A percentile compares a stretch with the other conserved stretches of the same genome.
Evolutionary conservation across 2,888 invertebrate species (phyloP).

Genomic region (Cerastoderma edule): DNA sequence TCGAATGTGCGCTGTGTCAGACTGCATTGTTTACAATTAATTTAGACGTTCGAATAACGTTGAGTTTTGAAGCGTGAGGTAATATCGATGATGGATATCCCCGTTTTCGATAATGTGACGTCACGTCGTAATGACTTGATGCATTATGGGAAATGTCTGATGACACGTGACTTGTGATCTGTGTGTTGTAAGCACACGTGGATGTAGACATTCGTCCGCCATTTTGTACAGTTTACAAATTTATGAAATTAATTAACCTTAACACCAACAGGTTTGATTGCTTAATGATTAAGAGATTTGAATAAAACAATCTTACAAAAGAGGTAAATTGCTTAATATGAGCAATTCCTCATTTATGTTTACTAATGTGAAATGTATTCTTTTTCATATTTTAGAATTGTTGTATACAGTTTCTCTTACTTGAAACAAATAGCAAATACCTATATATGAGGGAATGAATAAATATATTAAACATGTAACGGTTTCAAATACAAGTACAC

Average conservation of each 20-base stretch:
- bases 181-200: conserved; percentile 29
- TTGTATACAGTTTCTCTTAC: too few relatives aligned
- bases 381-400: too few relatives aligned
- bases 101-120: conserved; percentile 30
- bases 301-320: not conserved
- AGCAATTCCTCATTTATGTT: not conserved
- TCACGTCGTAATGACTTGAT: conserved; percentile 38
- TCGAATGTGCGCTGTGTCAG: conserved; percentile 25
- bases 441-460: too few relatives aligned
- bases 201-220: conserved; percentile 22
- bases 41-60: conserved; percentile 41
- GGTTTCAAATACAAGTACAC: too few relatives aligned
- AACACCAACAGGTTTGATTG: too few relatives aligned
- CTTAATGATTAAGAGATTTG: not conserved
- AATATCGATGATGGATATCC: conserved; percentile 51
- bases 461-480: too few relatives aligned
- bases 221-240: too few relatives aligned
- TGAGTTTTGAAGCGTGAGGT: conserved; percentile 37
- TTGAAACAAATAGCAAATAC: too few relatives aligned
- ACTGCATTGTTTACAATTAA: conserved; percentile 39
- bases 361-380: too few relatives aligned
- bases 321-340: not conserved
- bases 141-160: conserved; percentile 44
- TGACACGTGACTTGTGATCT: conserved; percentile 50
- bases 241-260: too few relatives aligned